Percentiles rank a stretch among this genome's conserved stretches.
Conservation (phyloP, 2,797 vertebrate species). For the Liasis olivaceus region DNA sequence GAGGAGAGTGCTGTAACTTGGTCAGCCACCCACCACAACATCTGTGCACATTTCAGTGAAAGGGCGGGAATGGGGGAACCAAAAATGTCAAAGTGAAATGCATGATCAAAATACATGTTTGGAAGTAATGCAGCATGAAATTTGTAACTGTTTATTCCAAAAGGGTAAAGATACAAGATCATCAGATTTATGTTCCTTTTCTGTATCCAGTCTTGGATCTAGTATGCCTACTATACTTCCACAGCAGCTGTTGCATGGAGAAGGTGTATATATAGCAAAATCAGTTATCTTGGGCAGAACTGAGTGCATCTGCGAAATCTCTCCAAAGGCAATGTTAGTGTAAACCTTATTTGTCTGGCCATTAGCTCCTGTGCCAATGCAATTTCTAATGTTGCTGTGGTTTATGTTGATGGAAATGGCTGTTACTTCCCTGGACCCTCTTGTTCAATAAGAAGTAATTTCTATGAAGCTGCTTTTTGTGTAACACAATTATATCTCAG, state of each 20-base stretch:
- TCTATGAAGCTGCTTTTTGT: conserved; percentile 26
- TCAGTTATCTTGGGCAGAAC: conserved; percentile 6
- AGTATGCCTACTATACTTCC: conserved; percentile 15
- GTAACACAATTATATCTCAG: conserved; percentile 38
- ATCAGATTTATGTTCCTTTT: background rate
- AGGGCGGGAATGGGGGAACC: background rate
- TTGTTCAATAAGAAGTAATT: conserved; percentile 46
- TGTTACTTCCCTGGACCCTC: conserved; percentile 18
- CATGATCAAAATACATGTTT: background rate
- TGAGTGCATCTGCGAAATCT: conserved; percentile 33
- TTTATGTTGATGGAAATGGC: conserved; percentile 53
- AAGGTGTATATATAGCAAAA: background rate
- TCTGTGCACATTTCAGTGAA: background rate
- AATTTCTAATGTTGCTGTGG: conserved; percentile 40
- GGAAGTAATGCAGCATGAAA: background rate
- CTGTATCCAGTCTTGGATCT: background rate
- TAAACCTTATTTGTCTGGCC: conserved; percentile 26
- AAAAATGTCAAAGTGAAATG: background rate
- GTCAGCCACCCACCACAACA: background rate
- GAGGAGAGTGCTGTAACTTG: background rate
- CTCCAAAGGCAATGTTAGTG: conserved; percentile 31
- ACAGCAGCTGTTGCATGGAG: conserved; percentile 3
- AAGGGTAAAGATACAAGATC: background rate
- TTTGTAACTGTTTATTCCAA: background rate
- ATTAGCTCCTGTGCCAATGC: conserved; percentile 24